phyloP scores from a whole-genome alignment of 2,888 invertebrate genomes.

The Trachelus iudaicus region DNA sequence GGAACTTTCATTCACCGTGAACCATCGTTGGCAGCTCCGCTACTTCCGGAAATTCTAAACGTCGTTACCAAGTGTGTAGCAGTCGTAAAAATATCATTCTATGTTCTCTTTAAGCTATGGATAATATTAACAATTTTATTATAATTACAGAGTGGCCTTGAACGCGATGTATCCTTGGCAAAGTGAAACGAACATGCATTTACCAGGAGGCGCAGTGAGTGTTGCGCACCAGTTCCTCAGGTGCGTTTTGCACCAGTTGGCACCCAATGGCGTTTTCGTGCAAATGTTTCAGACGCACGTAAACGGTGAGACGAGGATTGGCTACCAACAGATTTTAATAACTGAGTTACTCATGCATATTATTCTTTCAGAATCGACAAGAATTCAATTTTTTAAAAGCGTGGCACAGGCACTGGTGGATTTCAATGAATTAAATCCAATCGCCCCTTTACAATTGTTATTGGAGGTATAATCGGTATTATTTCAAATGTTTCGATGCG shows the following conservation, averaged over 20 bases:
- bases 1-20: conserved; percentile 97
- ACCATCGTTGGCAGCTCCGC: conserved; percentile 92
- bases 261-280: conserved; percentile 95
- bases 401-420: conserved; percentile 93
- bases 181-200: conserved; percentile 84
- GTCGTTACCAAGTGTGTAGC: conserved; percentile 83
- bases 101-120: background rate
- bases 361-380: conserved; percentile 71
- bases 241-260: conserved; percentile 95
- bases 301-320: conserved; percentile 71
- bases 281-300: conserved; percentile 94
- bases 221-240: conserved; percentile 97
- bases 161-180: conserved; percentile 90
- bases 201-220: conserved; percentile 94
- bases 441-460: conserved; percentile 91
- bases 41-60: conserved; percentile 90
- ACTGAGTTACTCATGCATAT: background rate
- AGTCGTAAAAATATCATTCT: background rate
- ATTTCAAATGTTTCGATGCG: background rate
- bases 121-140: too few relatives aligned
- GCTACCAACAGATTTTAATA: background rate
- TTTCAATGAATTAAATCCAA: conserved; percentile 95
- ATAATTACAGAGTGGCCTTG: conserved; percentile 74
- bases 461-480: conserved; percentile 73
- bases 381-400: conserved; percentile 91